Percentiles rank a stretch among this genome's conserved stretches.
Evolutionary conservation across 2,113 vertebrate genomes (phyloP).

Genomic region (Mixornis gularis): DNA sequence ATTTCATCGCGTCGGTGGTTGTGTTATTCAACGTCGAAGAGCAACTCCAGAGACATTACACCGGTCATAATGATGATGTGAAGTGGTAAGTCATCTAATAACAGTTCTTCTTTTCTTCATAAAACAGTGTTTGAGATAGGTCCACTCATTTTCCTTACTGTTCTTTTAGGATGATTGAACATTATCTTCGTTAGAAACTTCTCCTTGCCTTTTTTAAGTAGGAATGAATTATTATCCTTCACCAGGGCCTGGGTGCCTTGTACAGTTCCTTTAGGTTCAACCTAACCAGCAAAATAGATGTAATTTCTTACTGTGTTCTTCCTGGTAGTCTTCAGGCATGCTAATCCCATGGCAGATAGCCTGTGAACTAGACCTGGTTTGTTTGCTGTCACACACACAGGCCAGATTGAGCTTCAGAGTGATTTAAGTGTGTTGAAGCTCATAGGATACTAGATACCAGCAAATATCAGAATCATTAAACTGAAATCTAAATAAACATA

Average conservation of each 20-base stretch:
- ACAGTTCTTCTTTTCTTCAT: neutral
- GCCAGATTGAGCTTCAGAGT: neutral
- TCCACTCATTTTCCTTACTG: neutral
- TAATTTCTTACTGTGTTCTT: neutral
- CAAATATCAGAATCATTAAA: neutral
- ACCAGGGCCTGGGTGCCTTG: neutral
- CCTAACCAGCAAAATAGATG: neutral
- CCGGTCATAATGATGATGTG: conserved; percentile 93
- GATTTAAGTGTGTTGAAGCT: neutral
- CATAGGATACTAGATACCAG: neutral
- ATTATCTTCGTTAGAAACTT: neutral
- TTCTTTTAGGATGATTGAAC: neutral
- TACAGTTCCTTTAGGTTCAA: neutral
- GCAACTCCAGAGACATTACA: conserved; percentile 92
- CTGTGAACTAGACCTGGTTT: neutral
- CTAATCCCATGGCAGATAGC: neutral
- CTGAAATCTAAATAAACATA: neutral
- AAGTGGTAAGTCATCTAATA: conserved; percentile 83
- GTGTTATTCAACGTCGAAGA: conserved; percentile 95
- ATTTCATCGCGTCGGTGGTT: conserved; percentile 95
- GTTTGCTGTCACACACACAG: neutral
- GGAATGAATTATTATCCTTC: neutral
- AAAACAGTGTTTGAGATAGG: neutral
- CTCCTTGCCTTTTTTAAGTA: neutral
- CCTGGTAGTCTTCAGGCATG: neutral